Evolutionary conservation across 2,113 vertebrate genomes (phyloP), one percentile per base, ranked within the genome.

Genomic region (Nothoprocta pentlandii): DNA sequence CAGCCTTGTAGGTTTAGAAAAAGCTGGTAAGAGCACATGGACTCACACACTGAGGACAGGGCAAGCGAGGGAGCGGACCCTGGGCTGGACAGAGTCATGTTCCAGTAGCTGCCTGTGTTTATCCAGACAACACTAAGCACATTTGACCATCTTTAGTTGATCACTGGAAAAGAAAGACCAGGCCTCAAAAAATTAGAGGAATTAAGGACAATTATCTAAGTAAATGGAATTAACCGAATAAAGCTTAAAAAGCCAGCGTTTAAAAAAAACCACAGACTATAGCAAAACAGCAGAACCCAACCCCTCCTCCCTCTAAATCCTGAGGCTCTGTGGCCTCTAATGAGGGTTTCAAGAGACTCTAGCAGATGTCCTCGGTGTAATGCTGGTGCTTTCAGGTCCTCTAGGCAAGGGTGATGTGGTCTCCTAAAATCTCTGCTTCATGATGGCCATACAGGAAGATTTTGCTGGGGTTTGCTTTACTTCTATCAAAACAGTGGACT

Each of bases 91-190:
- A 58, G 90, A n/a, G 21, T 80, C 4, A 0, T 5, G 7, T 69
- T 87, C 2, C 0, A 46, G 56, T 42, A 80, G 8, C 22, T 28
- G 23, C 19, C 30, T 39, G 4, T 66, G 30, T 39, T 58, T 32
- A 58, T 58, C 39, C 62, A 75, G 56, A 63, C 11, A 1, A 0
- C 23, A 59, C 13, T 2, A 39, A 64, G 0, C 12, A 7, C 1
- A 0, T 49, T 51, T 61, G 21, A 9, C 5, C 87, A 74, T 34
- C 54, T 69, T 70, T 9, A 5, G 2, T 69, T 73, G 8, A 23
- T 88, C n/a, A 4, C 30, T n/a, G 20, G 34, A 26, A 80, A 70
- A 74, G 26, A 77, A 1, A 7, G 79, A 39, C 7, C 28, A 73
- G 49, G 39, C 11, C 16, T 20, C 41, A 73, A n/a, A 88, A 17